These are phyloP conservation scores for Periphyllus acericola DNA, from an alignment of 2,888 invertebrate genomes.

Conservation along the genomic window DNA sequence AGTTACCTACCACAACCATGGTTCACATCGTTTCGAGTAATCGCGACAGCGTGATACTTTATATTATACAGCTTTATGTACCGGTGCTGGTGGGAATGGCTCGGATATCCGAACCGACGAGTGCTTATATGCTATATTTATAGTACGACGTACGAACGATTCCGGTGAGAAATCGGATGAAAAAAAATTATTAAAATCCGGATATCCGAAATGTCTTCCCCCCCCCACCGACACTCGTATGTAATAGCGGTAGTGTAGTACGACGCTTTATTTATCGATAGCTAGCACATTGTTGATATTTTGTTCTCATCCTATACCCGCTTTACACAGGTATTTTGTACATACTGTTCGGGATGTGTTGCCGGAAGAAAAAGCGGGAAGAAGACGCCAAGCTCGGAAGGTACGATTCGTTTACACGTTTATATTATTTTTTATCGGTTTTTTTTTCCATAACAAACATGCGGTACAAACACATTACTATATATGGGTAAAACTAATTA, in stretches of 20 bases:
- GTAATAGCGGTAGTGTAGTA: background rate
- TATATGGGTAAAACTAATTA: background rate
- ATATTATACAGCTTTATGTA: too few species aligned
- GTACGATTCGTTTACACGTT: slow-evolving; percentile 69
- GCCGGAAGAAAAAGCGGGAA: slow-evolving; percentile 72
- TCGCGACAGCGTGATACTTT: too few species aligned
- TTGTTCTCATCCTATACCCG: background rate
- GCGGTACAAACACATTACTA: background rate
- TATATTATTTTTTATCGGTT: slow-evolving; percentile 35
- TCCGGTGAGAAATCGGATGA: background rate
- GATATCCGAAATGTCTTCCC: background rate
- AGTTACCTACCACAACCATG: too few species aligned
- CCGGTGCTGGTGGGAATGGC: too few species aligned
- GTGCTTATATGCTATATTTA: too few species aligned
- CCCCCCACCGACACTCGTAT: background rate
- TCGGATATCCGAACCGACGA: too few species aligned
- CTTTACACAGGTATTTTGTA: slow-evolving; percentile 67
- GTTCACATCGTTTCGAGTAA: too few species aligned
- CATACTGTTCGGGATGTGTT: slow-evolving; percentile 66
- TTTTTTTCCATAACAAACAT: slow-evolving; percentile 25
- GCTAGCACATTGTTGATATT: background rate
- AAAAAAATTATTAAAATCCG: too few species aligned
- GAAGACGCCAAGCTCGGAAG: slow-evolving; percentile 87
- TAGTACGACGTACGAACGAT: background rate
- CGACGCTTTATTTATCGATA: background rate